Evolutionary conservation across 2,113 vertebrate species (phyloP), one percentile per base, ranked within the genome.

Genomic region (Gambusia affinis): DNA sequence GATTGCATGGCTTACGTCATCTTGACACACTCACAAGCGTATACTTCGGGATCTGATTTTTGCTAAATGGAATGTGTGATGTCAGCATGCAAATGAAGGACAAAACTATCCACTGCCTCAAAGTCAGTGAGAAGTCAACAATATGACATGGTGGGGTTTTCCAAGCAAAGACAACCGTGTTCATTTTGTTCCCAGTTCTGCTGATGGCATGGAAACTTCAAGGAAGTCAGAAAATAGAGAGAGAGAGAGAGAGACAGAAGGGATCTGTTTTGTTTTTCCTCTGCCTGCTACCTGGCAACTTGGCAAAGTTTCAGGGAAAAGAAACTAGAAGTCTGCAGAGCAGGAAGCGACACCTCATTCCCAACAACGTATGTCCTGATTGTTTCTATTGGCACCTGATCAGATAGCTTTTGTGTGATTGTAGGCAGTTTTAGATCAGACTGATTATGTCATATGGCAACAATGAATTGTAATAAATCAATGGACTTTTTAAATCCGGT

Each of bases 191-290:
- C 22, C 4, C n/a, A 72, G 28, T 75, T 76, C 66, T 87, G 86
- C 86, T 90, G 88, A 91, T 78, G 73, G n/a, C 12, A 54, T 83
- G 85, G 88, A 91, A 90, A 92, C 81, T 91, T 93, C 84, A 92
- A 91, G 91, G 86, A 77, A 81, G 47, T 78, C 42, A 35, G 63
- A 75, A 78, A 81, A 37, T 11, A 66, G 84, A 72, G 33, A 74
- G 47, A 33, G 33, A 33, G 33, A 1, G 8, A 72, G 33, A 74
- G 57, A 65, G 64, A 24, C 57, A 73, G 69, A 72, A 75, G 60
- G n/a, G 82, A 72, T 81, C 80, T 87, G 85, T 83, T 84, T 83
- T 87, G 75, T 91, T 88, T 87, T 83, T 44, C 72, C 51, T 42
- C 62, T 22, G 82, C 51, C 80, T 73, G 85, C 87, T 90, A 84